These are phyloP conservation scores for Ridgeia piscesae DNA, from an alignment of 1,140 invertebrate species.

Conservation along the genomic window DNA sequence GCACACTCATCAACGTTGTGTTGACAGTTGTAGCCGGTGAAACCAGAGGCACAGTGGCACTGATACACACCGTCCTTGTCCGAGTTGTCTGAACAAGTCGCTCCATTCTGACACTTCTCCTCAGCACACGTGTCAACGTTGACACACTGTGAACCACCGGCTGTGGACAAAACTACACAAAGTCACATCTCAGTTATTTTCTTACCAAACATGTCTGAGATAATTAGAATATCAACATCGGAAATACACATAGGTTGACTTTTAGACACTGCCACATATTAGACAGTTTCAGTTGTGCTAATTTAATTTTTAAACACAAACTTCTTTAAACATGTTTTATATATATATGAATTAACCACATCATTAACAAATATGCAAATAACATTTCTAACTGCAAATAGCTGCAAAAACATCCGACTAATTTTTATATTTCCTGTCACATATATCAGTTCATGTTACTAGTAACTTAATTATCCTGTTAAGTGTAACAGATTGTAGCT, in stretches of 20 bases:
- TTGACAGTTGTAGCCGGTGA: slow-evolving; percentile 87
- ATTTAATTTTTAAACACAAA: neutral
- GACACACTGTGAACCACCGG: neutral
- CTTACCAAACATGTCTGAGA: neutral
- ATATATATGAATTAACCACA: too few species aligned
- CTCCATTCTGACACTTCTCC: neutral
- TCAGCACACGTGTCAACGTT: neutral
- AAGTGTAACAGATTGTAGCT: too few species aligned
- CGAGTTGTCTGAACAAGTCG: neutral
- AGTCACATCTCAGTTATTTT: neutral
- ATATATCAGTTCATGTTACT: too few species aligned
- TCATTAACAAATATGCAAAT: too few species aligned
- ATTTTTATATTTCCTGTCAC: too few species aligned
- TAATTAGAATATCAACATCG: neutral
- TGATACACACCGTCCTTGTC: slow-evolving; percentile 57
- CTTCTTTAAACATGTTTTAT: too few species aligned
- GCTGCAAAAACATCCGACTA: too few species aligned
- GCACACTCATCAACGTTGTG: slow-evolving; percentile 87
- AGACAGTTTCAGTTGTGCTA: too few species aligned
- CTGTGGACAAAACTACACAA: neutral
- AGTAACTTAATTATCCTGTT: too few species aligned
- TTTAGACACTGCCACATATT: too few species aligned
- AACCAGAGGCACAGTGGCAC: slow-evolving; percentile 84
- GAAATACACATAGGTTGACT: too few species aligned
- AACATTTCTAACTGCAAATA: too few species aligned